Conservation (phyloP, 2,797 vertebrate genomes). For the Sarcoramphus papa region DNA sequence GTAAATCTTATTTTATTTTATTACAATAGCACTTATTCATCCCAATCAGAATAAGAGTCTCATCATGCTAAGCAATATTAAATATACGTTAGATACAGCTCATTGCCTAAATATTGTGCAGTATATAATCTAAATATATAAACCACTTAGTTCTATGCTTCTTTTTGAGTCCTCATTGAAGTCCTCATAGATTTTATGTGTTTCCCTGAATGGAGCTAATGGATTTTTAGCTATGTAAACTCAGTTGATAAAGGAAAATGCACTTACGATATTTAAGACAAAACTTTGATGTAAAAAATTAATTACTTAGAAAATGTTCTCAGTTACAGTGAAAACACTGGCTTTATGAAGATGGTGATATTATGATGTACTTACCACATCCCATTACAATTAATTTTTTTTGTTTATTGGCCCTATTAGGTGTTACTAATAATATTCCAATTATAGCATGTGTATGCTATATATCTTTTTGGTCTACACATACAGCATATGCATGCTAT, state of each 20-base stretch:
- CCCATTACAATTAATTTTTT: neutral
- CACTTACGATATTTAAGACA: neutral
- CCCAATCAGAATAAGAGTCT: neutral
- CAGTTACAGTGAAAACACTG: neutral
- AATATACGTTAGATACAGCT: neutral
- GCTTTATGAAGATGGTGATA: neutral
- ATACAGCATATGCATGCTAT: neutral
- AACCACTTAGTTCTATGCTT: neutral
- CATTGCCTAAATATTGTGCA: neutral
- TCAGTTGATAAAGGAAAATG: neutral
- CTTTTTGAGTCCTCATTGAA: neutral
- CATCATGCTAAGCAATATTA: neutral
- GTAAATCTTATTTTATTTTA: neutral
- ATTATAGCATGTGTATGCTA: neutral
- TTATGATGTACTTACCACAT: neutral
- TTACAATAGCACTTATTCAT: neutral
- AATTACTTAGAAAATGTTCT: neutral
- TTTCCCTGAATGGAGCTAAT: neutral
- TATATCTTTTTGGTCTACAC: neutral
- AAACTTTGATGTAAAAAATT: neutral
- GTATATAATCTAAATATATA: neutral
- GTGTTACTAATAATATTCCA: neutral
- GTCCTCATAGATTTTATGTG: neutral
- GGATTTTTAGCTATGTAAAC: neutral
- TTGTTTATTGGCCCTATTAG: neutral